A percentile compares a stretch with the other conserved stretches of the same genome.
phyloP scores from a whole-genome alignment of 2,113 vertebrate genomes.

The Gymnobelideus leadbeateri region DNA sequence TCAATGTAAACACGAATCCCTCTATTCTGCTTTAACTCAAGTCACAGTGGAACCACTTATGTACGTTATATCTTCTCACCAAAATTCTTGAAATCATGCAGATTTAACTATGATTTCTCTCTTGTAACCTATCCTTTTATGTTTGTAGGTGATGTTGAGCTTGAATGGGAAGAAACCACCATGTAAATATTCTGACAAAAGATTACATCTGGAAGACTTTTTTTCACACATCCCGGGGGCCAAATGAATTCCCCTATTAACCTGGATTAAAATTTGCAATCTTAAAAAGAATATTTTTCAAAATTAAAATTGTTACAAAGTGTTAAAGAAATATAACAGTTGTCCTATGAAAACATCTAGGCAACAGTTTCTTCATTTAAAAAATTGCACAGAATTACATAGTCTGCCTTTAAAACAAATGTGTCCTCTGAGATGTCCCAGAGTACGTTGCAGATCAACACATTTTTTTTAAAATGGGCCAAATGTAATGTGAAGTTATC shows the following conservation, averaged over 20 bases:
- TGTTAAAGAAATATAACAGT: conserved; percentile 46
- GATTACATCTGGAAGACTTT: conserved; percentile 74
- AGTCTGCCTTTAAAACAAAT: conserved; percentile 44
- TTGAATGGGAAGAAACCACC: conserved; percentile 99
- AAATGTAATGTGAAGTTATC: conserved; percentile 82
- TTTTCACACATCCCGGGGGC: conserved; percentile 83
- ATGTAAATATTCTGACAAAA: conserved; percentile 88
- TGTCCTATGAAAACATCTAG: conserved; percentile 68
- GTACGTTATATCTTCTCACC: not conserved
- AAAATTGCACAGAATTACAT: conserved; percentile 74
- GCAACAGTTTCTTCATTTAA: conserved; percentile 41
- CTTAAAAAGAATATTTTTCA: conserved; percentile 58
- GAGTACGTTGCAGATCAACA: conserved; percentile 62
- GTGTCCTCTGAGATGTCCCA: conserved; percentile 32
- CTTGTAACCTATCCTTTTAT: conserved; percentile 70
- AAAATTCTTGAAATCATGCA: conserved; percentile 46
- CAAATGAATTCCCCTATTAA: conserved; percentile 83
- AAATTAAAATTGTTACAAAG: not conserved
- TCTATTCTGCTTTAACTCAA: conserved; percentile 46
- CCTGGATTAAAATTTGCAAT: conserved; percentile 64
- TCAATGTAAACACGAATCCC: not conserved
- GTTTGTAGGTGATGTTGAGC: conserved; percentile 94
- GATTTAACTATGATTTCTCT: conserved; percentile 35
- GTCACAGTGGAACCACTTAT: not conserved
- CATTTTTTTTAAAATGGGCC: conserved; percentile 80